Evolutionary conservation across 2,888 invertebrate genomes (phyloP), one percentile per base, ranked within the genome.

Genomic region (Diarsia mendica): DNA sequence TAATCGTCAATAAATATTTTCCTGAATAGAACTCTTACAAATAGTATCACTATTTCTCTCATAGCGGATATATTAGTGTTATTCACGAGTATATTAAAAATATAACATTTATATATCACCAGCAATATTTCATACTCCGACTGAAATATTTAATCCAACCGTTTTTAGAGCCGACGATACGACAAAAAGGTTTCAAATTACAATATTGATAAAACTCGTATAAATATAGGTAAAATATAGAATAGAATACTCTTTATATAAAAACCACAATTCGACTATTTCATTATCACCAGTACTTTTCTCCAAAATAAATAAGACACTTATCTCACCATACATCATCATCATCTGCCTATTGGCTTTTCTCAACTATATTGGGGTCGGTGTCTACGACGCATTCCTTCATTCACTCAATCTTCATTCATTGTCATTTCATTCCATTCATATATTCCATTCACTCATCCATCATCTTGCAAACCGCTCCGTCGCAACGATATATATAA

Each of bases 81-180:
- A 82, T 79, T 85, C 79, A 70, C 66, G 70, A 84, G 80, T 81
- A 77, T 80, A 87, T 87, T 87, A 87, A 85, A 86, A 80, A 87
- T 84, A 87, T 84, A 82, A 77, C 75, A 76, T 72, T 63, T 75
- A 77, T 87, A 82, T 82, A 85, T 77, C 73, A 68, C 75, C 58
- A 60, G 81, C 73, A 82, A 87, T 87, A 87, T 87, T 82, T 87
- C 84, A 85, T 78, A 81, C 75, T 74, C 76, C 73, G 68, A 71
- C 82, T 83, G 78, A 83, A 87, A 87, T 89, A 89, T 87, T 88
- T 83, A 86, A 81, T 77, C 78, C 39, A 1, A 13, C 18, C 6
- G 8, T 0, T 63, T 85, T 87, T 87, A 87, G 5, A 72, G 2
- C 10, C 1, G 0, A 82, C 87, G 87, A 87, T 20, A 23, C 18